Conservation (phyloP, 2,888 invertebrate species). For the Drosophila testacea region DNA sequence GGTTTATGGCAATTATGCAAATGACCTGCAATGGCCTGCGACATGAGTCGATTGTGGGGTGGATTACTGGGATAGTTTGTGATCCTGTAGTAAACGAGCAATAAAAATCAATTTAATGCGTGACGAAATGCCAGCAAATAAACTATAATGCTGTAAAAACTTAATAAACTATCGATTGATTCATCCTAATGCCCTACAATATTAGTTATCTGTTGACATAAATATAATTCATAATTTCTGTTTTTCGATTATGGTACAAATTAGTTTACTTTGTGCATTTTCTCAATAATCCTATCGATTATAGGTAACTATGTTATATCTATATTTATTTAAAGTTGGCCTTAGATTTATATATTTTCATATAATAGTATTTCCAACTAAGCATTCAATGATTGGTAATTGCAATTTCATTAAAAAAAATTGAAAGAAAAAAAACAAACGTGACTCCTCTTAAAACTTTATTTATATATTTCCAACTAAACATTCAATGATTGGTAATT, state of each 20-base stretch:
- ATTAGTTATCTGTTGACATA: not conserved
- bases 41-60: constrained; percentile 7
- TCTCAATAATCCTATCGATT: too few species aligned
- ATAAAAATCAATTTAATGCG: constrained; percentile 53
- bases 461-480: constrained; percentile 14
- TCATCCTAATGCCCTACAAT: constrained; percentile 6
- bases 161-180: constrained; percentile 10
- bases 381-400: constrained; percentile 37
- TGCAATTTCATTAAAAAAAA: constrained; percentile 29
- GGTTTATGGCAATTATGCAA: constrained; percentile 70
- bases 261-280: not conserved
- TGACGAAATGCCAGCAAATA: constrained; percentile 36
- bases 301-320: not conserved
- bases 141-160: constrained; percentile 4
- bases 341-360: not conserved
- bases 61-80: not conserved
- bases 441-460: not conserved
- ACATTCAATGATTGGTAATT: constrained; percentile 38
- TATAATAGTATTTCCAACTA: constrained; percentile 9
- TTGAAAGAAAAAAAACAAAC: constrained; percentile 8
- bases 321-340: not conserved
- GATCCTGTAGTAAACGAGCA: constrained; percentile 24
- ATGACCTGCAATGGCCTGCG: constrained; percentile 35
- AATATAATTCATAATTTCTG: not conserved
- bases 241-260: not conserved